Conservation (phyloP, 2,113 vertebrate species). For the Phyllostomus hastatus region DNA sequence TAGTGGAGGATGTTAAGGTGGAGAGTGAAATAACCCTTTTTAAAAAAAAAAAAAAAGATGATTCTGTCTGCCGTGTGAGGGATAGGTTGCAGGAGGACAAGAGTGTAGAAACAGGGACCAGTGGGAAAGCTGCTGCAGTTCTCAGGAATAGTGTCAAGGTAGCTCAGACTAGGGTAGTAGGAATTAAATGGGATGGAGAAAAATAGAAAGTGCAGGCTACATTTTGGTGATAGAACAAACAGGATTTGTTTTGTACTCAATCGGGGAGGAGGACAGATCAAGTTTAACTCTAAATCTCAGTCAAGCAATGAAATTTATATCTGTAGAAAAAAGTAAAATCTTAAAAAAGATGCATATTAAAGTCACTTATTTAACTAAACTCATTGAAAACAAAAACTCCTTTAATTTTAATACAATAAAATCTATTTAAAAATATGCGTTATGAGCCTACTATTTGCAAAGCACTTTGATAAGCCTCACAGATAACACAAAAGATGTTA, state of each 20-base stretch:
- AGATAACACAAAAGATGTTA: slow-evolving; percentile 12
- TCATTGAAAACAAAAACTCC: neutral
- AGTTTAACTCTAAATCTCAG: neutral
- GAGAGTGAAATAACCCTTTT: neutral
- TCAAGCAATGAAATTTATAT: neutral
- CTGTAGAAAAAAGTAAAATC: neutral
- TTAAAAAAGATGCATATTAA: neutral
- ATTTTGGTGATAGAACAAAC: neutral
- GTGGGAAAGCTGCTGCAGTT: neutral
- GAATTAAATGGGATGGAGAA: neutral
- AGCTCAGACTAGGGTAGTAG: neutral
- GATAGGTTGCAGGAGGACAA: neutral
- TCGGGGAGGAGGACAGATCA: neutral
- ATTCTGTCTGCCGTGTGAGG: neutral
- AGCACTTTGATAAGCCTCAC: neutral
- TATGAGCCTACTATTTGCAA: neutral
- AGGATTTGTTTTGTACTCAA: neutral
- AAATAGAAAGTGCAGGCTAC: neutral
- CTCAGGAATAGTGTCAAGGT: neutral
- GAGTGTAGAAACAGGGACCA: neutral
- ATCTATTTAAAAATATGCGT: slow-evolving; percentile 9
- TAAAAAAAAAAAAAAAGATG: neutral
- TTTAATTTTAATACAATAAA: slow-evolving; percentile 25
- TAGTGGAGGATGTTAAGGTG: neutral
- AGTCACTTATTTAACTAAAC: slow-evolving; percentile 1